Percentiles rank a stretch among this genome's conserved stretches.
phyloP scores from a whole-genome alignment of 1,140 invertebrate genomes.

The Drosophila fuyamai region DNA sequence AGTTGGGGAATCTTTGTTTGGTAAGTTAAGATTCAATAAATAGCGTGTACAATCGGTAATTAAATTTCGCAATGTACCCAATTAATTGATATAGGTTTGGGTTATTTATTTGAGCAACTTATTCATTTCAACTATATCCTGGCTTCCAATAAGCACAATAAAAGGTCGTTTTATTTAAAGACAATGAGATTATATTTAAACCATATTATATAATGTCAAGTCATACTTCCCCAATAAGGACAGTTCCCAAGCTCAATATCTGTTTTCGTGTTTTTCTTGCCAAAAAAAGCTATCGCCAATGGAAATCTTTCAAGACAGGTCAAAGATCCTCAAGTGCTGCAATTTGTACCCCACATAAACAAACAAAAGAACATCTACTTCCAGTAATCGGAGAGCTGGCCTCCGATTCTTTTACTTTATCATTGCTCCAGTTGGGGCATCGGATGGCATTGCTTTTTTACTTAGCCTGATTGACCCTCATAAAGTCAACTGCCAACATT shows the following conservation, averaged over 20 bases:
- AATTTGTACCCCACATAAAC: slow-evolving; percentile 6
- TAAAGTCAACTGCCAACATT: slow-evolving; percentile 74
- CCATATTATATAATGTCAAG: background rate
- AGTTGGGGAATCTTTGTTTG: background rate
- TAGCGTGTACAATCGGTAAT: background rate
- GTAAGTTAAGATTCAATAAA: background rate
- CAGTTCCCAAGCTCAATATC: background rate
- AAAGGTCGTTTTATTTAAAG: too few species aligned
- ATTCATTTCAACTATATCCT: too few species aligned
- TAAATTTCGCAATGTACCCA: background rate
- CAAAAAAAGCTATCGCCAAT: slow-evolving; percentile 32
- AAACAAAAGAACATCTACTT: slow-evolving; percentile 25
- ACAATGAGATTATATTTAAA: background rate
- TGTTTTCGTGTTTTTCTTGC: background rate
- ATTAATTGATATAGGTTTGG: too few species aligned
- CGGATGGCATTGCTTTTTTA: background rate
- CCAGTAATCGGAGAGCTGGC: slow-evolving; percentile 24
- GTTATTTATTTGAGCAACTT: too few species aligned
- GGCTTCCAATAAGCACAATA: background rate
- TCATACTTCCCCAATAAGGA: background rate
- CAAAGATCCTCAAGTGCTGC: slow-evolving; percentile 22
- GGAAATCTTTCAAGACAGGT: slow-evolving; percentile 23
- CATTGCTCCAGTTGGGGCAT: slow-evolving; percentile 36
- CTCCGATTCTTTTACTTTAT: slow-evolving; percentile 19
- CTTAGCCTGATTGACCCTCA: slow-evolving; percentile 76